These are phyloP conservation scores for Drosophila kanekoi DNA, from an alignment of 2,888 invertebrate species.

Conservation along the genomic window DNA sequence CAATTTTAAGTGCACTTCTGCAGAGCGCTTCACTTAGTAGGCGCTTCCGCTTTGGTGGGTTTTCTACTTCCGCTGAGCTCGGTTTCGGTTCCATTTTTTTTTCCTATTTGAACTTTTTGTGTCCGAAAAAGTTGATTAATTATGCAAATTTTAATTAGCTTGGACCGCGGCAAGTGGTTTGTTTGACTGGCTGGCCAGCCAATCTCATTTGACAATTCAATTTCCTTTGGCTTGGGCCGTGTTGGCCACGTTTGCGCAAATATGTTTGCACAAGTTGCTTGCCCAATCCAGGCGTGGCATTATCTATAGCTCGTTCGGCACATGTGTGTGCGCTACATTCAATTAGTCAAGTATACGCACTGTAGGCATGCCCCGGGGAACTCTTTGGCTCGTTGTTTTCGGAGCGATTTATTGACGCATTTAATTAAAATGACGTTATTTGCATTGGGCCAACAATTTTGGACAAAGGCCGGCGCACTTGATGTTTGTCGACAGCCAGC, in stretches of 20 bases:
- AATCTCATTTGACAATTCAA: conserved; percentile 66
- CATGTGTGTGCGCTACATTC: conserved; percentile 45
- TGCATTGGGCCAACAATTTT: conserved; percentile 43
- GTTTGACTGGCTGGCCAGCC: conserved; percentile 18
- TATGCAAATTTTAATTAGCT: conserved; percentile 78
- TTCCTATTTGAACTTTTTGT: conserved; percentile 9
- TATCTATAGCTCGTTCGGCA: conserved; percentile 46
- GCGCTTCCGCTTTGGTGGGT: conserved; percentile 56
- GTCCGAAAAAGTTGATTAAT: conserved; percentile 66
- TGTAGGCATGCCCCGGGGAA: conserved; percentile 47
- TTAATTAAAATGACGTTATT: conserved; percentile 70
- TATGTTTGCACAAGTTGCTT: conserved; percentile 46
- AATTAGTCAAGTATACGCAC: conserved; percentile 67
- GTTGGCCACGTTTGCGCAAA: conserved; percentile 29
- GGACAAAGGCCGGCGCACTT: conserved; percentile 23
- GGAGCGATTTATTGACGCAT: conserved; percentile 66
- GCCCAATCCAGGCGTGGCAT: conserved; percentile 34
- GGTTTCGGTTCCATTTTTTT: conserved; percentile 7
- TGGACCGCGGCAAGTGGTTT: conserved; percentile 21
- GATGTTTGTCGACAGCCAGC: conserved; percentile 9
- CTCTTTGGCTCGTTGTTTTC: conserved; percentile 28
- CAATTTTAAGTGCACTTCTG: conserved; percentile 73
- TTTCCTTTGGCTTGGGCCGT: conserved; percentile 49
- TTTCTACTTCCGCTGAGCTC: conserved; percentile 36
- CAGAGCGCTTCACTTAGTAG: conserved; percentile 63